These are phyloP conservation scores for Drymodes brunneopygia DNA, from an alignment of 2,113 vertebrate genomes.

Conservation along the genomic window DNA sequence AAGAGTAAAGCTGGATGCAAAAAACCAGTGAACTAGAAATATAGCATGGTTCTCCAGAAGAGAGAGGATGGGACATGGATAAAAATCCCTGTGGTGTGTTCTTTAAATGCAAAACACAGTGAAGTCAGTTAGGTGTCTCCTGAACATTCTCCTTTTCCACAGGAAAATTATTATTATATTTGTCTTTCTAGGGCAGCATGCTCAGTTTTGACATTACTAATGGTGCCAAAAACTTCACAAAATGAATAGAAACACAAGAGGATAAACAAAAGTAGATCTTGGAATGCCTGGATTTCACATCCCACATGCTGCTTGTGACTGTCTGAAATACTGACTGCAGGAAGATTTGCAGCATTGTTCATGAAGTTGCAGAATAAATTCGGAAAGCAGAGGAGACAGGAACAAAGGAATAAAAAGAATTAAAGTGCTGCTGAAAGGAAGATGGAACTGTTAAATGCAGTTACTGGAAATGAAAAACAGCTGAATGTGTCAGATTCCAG, in stretches of 20 bases:
- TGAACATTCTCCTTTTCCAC: background rate
- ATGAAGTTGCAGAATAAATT: background rate
- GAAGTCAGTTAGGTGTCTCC: background rate
- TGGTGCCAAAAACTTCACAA: background rate
- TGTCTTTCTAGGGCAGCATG: background rate
- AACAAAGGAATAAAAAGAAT: constrained; percentile 4
- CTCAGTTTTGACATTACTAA: background rate
- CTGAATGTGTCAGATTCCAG: background rate
- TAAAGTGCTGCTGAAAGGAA: background rate
- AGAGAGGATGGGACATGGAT: background rate
- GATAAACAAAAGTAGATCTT: background rate
- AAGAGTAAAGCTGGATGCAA: background rate
- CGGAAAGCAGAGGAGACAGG: background rate
- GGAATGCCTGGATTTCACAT: background rate
- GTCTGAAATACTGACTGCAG: background rate
- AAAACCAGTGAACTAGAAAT: background rate
- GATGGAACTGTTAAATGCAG: background rate
- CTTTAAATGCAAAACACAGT: background rate
- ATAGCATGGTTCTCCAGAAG: background rate
- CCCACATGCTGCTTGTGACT: background rate
- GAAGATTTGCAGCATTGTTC: background rate
- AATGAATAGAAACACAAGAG: background rate
- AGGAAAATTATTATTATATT: background rate
- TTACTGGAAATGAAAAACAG: background rate
- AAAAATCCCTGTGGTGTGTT: background rate